Conservation (phyloP, 1,140 invertebrate species). For the Lineus longissimus region DNA sequence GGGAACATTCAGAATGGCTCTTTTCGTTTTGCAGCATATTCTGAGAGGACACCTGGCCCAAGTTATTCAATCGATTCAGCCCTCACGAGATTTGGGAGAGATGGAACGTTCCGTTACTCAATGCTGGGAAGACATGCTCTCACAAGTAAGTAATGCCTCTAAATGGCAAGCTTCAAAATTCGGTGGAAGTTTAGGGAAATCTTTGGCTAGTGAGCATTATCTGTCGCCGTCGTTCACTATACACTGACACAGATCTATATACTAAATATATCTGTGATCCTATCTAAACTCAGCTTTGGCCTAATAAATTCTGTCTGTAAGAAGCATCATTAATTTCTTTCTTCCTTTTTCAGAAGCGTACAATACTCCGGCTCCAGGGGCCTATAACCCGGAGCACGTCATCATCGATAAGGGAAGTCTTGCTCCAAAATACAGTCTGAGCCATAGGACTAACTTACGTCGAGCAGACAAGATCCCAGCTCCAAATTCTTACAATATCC, state of each 20-base stretch:
- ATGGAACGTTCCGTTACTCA: neutral
- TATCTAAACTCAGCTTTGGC: no score
- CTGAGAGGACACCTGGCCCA: neutral
- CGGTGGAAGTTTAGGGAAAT: no score
- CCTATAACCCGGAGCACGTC: conserved; percentile 17
- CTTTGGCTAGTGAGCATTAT: no score
- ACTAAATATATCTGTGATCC: no score
- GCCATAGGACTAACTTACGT: conserved; percentile 16
- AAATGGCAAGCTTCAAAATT: neutral
- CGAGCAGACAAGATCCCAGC: conserved; percentile 21
- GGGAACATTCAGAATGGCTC: no score
- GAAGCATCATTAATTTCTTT: no score
- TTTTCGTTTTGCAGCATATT: neutral
- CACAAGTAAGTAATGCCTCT: neutral
- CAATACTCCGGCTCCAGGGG: conserved; percentile 24
- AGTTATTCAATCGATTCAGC: neutral
- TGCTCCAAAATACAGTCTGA: conserved; percentile 27
- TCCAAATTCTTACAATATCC: conserved; percentile 28
- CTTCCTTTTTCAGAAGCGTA: neutral
- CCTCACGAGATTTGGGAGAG: neutral
- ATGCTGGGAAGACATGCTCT: neutral
- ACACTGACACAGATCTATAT: no score
- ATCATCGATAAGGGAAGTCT: conserved; percentile 11
- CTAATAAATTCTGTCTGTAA: no score
- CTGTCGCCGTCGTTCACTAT: no score